A percentile compares a stretch with the other conserved stretches of the same genome.
Conservation (phyloP, 2,888 invertebrate species). For the Willowsia nigromaculata region DNA sequence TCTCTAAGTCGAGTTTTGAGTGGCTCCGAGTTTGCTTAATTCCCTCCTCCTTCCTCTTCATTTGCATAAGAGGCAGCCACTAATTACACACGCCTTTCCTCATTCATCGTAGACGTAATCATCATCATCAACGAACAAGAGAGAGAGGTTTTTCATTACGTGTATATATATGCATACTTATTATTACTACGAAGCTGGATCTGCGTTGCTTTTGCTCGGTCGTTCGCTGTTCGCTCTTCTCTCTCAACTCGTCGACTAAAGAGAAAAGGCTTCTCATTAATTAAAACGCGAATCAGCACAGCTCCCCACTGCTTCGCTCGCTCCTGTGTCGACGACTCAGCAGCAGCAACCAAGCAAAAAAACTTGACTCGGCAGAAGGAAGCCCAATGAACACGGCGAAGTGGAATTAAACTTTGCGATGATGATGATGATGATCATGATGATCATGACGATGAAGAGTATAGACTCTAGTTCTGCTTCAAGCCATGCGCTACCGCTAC, state of each 20-base stretch:
- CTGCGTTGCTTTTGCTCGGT: conserved; percentile 1
- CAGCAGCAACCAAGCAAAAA: conserved; percentile 25
- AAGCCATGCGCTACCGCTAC: conserved; percentile 56
- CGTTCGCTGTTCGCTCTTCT: conserved; percentile 40
- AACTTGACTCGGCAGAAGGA: conserved; percentile 49
- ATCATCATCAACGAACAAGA: conserved; percentile 18
- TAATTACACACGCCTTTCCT: conserved; percentile 75
- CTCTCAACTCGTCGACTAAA: conserved; percentile 59
- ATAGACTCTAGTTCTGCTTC: conserved; percentile 42
- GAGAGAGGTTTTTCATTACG: conserved; percentile 35
- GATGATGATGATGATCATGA: conserved; percentile 28
- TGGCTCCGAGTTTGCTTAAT: conserved; percentile 68
- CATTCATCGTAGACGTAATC: conserved; percentile 11
- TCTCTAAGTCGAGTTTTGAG: conserved; percentile 56
- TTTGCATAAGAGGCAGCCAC: conserved; percentile 78
- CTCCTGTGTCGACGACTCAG: conserved; percentile 56
- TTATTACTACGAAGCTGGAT: background rate
- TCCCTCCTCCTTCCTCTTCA: conserved; percentile 76
- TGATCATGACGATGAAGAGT: background rate
- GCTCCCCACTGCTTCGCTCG: conserved; percentile 61
- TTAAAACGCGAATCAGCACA: conserved; percentile 76
- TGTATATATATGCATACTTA: conserved; percentile 1
- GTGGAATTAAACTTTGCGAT: conserved; percentile 63
- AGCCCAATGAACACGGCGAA: conserved; percentile 54
- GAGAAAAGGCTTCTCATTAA: conserved; percentile 77